phyloP scores from a whole-genome alignment of 2,888 invertebrate genomes.

The Pseudococcus jackbeardsleyi region DNA sequence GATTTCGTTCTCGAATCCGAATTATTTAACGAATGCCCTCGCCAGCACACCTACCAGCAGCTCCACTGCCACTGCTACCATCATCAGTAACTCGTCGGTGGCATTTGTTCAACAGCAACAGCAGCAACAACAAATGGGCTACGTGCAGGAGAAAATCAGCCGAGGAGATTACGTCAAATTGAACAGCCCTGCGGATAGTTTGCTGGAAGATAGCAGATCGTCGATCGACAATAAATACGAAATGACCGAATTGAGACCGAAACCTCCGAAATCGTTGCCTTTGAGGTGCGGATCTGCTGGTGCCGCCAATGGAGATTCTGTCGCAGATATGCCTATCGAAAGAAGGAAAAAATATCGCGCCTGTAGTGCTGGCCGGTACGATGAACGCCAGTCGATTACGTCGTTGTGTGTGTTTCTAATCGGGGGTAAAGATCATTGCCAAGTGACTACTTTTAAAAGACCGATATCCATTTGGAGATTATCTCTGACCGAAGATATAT shows the following conservation, averaged over 20 bases:
- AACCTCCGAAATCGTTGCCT: constrained; percentile 68
- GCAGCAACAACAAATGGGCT: background rate
- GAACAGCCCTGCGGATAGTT: constrained; percentile 77
- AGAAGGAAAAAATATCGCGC: constrained; percentile 71
- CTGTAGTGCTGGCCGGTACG: constrained; percentile 74
- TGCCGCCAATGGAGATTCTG: too few relatives aligned
- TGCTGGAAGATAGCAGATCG: constrained; percentile 72
- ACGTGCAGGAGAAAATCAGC: constrained; percentile 58
- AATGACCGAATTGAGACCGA: constrained; percentile 68
- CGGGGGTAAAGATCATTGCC: constrained; percentile 85
- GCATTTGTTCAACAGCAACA: too few relatives aligned
- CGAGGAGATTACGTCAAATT: constrained; percentile 71
- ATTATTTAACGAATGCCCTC: constrained; percentile 23
- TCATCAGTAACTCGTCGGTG: too few relatives aligned
- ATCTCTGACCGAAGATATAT: constrained; percentile 59
- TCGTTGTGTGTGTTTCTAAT: constrained; percentile 77
- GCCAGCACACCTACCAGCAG: background rate
- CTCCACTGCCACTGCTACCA: background rate
- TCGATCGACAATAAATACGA: constrained; percentile 66
- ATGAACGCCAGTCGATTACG: constrained; percentile 71
- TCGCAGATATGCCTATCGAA: background rate
- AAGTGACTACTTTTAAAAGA: constrained; percentile 81
- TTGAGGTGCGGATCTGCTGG: constrained; percentile 65
- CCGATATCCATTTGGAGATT: constrained; percentile 86
- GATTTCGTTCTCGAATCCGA: constrained; percentile 61